Evolutionary conservation across 1,140 invertebrate genomes (phyloP), one percentile per base, ranked within the genome.

Genomic region (Atta texana): DNA sequence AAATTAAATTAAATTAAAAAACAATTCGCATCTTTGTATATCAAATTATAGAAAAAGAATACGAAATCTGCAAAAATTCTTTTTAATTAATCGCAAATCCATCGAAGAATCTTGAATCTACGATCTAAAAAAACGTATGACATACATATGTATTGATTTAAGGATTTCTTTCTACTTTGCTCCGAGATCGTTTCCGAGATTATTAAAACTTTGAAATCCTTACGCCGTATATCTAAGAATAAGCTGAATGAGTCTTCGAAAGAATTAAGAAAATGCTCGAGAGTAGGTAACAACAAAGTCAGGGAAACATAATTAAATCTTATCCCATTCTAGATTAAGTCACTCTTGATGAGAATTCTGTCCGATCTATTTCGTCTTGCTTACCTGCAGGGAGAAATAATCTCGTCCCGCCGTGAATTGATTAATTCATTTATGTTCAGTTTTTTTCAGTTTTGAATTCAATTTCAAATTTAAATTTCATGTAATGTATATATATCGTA

Each of bases 231-330:
- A n/a, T 53, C 18, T 24, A 28, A 74, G 8, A 39, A 78, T 31
- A 66, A 44, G 24, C 44, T 21, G 39, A 28, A 49, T 10, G 2
- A 44, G 6, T 31, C 16, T 10, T 31, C 16, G 18, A 14, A 28
- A 78, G 59, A 66, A 64, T 64, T 31, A 16, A 64, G 14, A 44
- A n/a, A 18, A 31, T 31, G 34, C 8, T 63, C 21, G 57, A 10
- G 49, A 49, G 44, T 31, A 64, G 24, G 31, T 77, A 63, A 77
- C n/a, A 64, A 64, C 24, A 49, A 16, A 39, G 3, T 76, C n/a
- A 31, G 24, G 10, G 51, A 51, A 31, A 78, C 12, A 64, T 66
- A 64, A 78, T 66, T 78, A 64, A 51, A 78, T 78, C 6, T 77
- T 8, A 16, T 51, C 39, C 24, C 4, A 28, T 39, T 4, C 34